Evolutionary conservation across 2,797 vertebrate species (phyloP), one percentile per base, ranked within the genome.

Genomic region (Etheostoma nigrum): DNA sequence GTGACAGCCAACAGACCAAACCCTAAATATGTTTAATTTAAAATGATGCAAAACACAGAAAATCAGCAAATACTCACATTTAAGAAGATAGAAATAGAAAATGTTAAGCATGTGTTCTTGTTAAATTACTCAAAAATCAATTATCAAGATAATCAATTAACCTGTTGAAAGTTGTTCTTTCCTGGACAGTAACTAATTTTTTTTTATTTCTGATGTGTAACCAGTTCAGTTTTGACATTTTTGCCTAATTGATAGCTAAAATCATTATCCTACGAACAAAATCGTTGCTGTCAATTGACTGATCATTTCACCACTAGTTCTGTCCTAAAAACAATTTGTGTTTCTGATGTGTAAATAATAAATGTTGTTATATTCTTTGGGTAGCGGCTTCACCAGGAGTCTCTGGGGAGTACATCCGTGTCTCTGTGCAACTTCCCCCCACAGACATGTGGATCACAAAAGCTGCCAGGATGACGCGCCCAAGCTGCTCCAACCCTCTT

Each of bases 401-500:
- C 88, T 79, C 86, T 18, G 59, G 81, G 84, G 91, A 78, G 78
- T 75, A 88, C 83, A 86, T 89, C 85, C 72, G 9, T 60, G 79
- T 81, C 76, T 71, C 72, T 73, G 68, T 54, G 80, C 71, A 4
- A 72, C 87, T 66, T 77, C 84, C 86, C 86, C 88, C 83, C 80
- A 74, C 81, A 71, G 78, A 90, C 81, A 64, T 59, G 68, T 21
- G 64, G 75, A 92, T 89, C 84, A 93, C 88, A 92, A 89, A 94
- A 89, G 86, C 90, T 87, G 86, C 69, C 80, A 55, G 81, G 85
- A 88, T 89, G 90, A 93, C 76, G 90, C 53, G 10, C 53, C 80
- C 90, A 86, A 86, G 92, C 92, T 88, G 89, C 90, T 89, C 78
- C 79, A 66, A 30, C 81, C 85, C 89, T 85, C 90, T 93, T 92